Conservation (phyloP, 2,113 vertebrate species). For the Anser brachyrhynchus region DNA sequence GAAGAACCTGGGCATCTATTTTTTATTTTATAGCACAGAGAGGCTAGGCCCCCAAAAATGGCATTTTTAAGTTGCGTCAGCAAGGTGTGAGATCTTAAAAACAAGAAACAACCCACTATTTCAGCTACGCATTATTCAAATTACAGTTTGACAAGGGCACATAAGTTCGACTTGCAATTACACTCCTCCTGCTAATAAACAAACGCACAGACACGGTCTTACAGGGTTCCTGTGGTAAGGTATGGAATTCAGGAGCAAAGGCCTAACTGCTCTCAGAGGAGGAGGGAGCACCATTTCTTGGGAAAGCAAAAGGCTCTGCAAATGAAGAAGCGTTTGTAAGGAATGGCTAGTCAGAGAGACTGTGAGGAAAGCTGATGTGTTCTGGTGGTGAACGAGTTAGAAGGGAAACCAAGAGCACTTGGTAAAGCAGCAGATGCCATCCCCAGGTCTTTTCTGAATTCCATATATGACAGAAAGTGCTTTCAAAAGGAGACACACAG, state of each 20-base stretch:
- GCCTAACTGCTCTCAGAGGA: background rate
- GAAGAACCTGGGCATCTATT: background rate
- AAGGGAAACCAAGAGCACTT: background rate
- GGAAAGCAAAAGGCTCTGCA: background rate
- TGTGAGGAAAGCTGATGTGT: background rate
- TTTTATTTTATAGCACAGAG: background rate
- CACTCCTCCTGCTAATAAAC: conserved; percentile 13
- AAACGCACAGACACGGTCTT: background rate
- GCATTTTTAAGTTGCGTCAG: background rate
- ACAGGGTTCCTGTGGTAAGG: background rate
- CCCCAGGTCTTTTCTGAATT: background rate
- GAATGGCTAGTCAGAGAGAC: background rate
- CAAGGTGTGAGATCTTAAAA: background rate
- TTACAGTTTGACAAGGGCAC: background rate
- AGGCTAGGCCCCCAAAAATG: fast-evolving
- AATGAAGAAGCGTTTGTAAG: background rate
- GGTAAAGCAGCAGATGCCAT: background rate
- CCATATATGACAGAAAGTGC: background rate
- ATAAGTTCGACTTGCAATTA: background rate
- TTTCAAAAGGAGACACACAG: background rate
- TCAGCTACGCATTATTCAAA: background rate
- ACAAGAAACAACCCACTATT: background rate
- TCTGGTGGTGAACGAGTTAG: background rate
- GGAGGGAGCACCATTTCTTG: background rate
- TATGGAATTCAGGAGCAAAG: background rate